Conservation (phyloP, 2,113 vertebrate genomes). For the Vimba vimba region DNA sequence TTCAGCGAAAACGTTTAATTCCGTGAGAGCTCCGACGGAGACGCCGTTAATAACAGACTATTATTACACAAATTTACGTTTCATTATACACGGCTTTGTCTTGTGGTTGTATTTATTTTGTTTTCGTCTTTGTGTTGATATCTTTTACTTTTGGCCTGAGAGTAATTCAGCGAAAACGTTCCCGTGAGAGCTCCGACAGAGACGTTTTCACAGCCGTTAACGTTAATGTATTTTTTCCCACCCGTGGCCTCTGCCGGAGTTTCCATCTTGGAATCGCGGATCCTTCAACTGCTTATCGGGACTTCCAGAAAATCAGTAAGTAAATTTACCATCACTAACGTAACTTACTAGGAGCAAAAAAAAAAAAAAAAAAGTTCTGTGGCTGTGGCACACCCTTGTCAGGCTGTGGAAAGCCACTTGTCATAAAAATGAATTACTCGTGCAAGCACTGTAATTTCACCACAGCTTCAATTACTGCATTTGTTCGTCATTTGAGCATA, state of each 20-base stretch:
- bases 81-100: too few relatives aligned
- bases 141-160: constrained; percentile 6
- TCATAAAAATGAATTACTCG: neutral
- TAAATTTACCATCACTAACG: neutral
- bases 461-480: neutral
- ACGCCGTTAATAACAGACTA: neutral
- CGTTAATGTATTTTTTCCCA: neutral
- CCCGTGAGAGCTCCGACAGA: neutral
- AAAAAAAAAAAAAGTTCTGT: neutral
- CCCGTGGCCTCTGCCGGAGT: too few relatives aligned
- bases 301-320: neutral
- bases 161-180: constrained; percentile 2
- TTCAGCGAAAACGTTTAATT: constrained; percentile 4
- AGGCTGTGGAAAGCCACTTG: neutral
- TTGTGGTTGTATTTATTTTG: neutral
- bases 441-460: constrained; percentile 1
- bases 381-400: neutral
- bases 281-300: neutral
- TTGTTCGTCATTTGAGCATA: constrained; percentile 6
- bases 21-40: constrained; percentile 8
- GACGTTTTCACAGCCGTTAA: neutral
- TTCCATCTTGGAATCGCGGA: too few relatives aligned
- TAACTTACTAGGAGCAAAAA: neutral
- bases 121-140: constrained; percentile 6
- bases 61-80: too few relatives aligned